Base-by-base conservation (phyloP, 2,888 invertebrate species). In the Willowsia nigromaculata region DNA sequence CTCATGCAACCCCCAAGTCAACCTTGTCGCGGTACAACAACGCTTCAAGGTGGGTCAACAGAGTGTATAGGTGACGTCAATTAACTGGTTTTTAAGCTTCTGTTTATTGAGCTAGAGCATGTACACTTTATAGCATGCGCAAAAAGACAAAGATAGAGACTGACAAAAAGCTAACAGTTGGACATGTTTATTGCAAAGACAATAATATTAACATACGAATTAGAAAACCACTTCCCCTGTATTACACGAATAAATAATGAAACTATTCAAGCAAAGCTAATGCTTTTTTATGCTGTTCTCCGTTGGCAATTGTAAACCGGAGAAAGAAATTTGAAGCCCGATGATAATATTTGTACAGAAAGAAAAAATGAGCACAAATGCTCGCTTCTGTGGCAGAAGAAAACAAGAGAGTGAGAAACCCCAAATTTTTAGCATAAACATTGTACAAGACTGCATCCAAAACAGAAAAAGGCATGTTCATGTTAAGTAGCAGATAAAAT, bases 1-100 rank as follows among this genome's bases (percentile, higher is more conserved):
- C 71, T 15, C 13, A 22, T 25, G 37, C 18, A 33, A 25, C 33
- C 71, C 33, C 56, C 37, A 27, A 62, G 43, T 37, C 62, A 59
- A 27, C 43, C 56, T 85, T 85, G 59, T 76, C 85, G 43, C 78
- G 62, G 37, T 27, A 27, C 27, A n/a, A 59, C 30, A 74, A 22
- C 59, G 27, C 74, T 56, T 84, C 59, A 65, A 78, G 85, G 85
- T 65, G 85, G 62, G 78, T 65, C 85, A 85, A 76, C 78, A 18
- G 37, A 33, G 37, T 53, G 62, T 65, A 62, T 65, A 85, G 25
- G 33, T 85, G 78, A 85, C 85, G 85, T 85, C 78, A 85, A 85
- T 85, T 85, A 85, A 85, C 85, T 59, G 85, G 85, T 85, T 85
- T 82, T 71, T 84, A 13, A 50, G 18, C 85, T 59, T 18, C 76